These are phyloP conservation scores for Yponomeuta malinellus DNA, from an alignment of 2,888 invertebrate species.

Conservation along the genomic window DNA sequence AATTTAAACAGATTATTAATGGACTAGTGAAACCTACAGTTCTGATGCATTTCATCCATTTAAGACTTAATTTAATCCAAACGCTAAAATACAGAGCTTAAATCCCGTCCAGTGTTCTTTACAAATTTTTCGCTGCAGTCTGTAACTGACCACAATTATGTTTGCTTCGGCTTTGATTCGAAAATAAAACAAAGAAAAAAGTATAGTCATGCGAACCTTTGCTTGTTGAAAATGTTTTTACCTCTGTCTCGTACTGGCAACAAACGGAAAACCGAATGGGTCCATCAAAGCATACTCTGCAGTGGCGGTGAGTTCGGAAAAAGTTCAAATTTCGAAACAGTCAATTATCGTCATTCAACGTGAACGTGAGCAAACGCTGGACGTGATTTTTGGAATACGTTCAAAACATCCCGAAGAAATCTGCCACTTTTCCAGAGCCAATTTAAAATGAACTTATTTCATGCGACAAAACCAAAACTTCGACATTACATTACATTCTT, in stretches of 20 bases:
- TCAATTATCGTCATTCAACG: not conserved
- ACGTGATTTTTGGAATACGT: not conserved
- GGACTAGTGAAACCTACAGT: not conserved
- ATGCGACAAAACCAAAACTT: too few relatives aligned
- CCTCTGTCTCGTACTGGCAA: not conserved
- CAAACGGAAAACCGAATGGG: not conserved
- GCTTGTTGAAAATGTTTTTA: not conserved
- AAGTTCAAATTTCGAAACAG: not conserved
- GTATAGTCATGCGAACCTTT: not conserved
- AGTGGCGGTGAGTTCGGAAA: not conserved
- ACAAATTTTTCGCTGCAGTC: too few relatives aligned
- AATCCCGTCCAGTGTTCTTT: too few relatives aligned
- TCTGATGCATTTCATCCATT: not conserved
- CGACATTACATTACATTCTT: not conserved
- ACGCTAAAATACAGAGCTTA: not conserved
- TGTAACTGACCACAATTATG: too few relatives aligned
- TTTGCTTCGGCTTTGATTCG: not conserved
- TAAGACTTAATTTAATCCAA: not conserved
- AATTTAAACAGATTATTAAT: not conserved
- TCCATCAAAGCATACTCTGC: not conserved
- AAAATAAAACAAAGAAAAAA: not conserved
- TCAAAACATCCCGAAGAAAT: not conserved
- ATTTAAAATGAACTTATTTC: not conserved
- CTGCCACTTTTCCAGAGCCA: not conserved
- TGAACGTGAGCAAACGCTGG: not conserved